Evolutionary conservation across 2,888 invertebrate genomes (phyloP), one percentile per base, ranked within the genome.

Genomic region (Phorcus lineatus): DNA sequence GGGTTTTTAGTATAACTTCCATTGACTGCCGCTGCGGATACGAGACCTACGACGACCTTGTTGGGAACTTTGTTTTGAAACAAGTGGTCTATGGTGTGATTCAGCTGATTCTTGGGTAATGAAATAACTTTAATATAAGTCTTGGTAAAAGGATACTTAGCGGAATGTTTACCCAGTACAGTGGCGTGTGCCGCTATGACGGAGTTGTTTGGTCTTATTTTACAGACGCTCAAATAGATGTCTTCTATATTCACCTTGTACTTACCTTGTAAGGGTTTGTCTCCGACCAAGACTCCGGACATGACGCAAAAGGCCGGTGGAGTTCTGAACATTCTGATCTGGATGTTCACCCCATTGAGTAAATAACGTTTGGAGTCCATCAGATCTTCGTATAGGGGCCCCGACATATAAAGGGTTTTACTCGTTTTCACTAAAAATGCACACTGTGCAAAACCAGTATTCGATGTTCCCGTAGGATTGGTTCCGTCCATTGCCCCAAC

Each of bases 301-400:
- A 74, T 75, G 19, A 81, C 24, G 52, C 19, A 22, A 53, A 82
- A 81, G 2, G 9, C 16, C 11, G 74, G 40, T 53, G 67, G 70
- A 16, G 79, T 62, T 16, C 24, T 53, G 0, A 17, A 55, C n/a
- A 80, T 17, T n/a, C 62, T 74, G 6, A 81, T 24, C 16, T 81
- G 81, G 0, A 80, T 24, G 52, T 66, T 36, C n/a, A 83, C 75
- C 3, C 80, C 79, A n/a, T 83, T 81, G 16, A 82, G 0, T n/a
- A 82, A n/a, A 31, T 66, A 80, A 0, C 66, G 53, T 17, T 80
- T 77, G 17, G 67, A 55, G 11, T 36, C 31, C 36, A 81, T 77
- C 1, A 80, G 16, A 24, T 80, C 81, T 19, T 55, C 28, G n/a
- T 80, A 77, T 11, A 80, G 17, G 0, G 74, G 31, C 0, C 81